These are phyloP conservation scores for Drosophila melanosoma DNA, from an alignment of 2,888 invertebrate genomes.

Conservation along the genomic window DNA sequence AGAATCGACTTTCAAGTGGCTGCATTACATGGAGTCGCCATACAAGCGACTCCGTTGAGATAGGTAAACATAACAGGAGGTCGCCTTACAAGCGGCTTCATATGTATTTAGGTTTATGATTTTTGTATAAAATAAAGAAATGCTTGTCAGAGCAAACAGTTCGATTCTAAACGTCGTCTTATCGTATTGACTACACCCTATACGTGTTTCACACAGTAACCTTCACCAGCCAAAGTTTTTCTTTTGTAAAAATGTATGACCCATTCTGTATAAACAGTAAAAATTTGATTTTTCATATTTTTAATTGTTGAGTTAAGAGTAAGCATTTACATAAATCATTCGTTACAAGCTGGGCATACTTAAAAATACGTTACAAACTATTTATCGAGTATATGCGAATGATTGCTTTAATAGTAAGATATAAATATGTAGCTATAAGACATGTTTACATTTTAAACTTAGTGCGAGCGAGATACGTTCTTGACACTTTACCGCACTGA, in stretches of 20 bases:
- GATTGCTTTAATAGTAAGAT: conserved; percentile 48
- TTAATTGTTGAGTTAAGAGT: conserved; percentile 27
- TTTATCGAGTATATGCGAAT: conserved; percentile 46
- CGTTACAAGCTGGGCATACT: conserved; percentile 26
- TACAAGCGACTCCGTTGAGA: too few relatives aligned
- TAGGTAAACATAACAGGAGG: too few relatives aligned
- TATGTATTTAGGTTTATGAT: too few relatives aligned
- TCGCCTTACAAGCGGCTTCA: too few relatives aligned
- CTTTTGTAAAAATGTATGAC: not conserved
- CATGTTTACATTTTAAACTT: conserved; percentile 39
- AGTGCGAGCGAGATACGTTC: conserved; percentile 33
- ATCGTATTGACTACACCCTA: too few relatives aligned
- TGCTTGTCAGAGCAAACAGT: too few relatives aligned
- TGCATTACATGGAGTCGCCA: too few relatives aligned
- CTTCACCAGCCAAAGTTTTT: not conserved
- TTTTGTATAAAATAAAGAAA: too few relatives aligned
- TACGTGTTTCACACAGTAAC: too few relatives aligned
- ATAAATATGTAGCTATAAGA: conserved; percentile 56
- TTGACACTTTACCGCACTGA: conserved; percentile 30
- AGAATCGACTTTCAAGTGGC: too few relatives aligned
- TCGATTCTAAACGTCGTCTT: too few relatives aligned
- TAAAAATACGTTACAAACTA: conserved; percentile 32
- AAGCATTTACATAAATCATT: conserved; percentile 37
- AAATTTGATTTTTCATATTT: not conserved
- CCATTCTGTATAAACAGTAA: not conserved